A percentile compares a stretch with the other conserved stretches of the same genome.
These are phyloP conservation scores for Indri indri DNA, from an alignment of 2,113 vertebrate genomes.

Conservation along the genomic window DNA sequence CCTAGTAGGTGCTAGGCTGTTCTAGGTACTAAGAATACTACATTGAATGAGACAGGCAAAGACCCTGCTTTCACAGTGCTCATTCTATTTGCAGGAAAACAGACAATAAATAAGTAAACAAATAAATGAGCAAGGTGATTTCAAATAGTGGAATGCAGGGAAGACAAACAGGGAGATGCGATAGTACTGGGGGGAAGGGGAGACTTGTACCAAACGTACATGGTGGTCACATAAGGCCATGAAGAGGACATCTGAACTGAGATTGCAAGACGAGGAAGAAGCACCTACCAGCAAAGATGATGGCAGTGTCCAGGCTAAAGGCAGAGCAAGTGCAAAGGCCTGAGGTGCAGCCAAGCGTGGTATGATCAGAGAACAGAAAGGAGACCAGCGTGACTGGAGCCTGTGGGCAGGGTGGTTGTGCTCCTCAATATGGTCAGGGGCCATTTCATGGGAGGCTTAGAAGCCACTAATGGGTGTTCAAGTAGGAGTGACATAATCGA, in stretches of 20 bases:
- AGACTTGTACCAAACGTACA: not conserved
- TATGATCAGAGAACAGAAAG: not conserved
- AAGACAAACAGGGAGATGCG: not conserved
- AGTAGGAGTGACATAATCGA: not conserved
- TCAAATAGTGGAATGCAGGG: not conserved
- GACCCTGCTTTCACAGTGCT: not conserved
- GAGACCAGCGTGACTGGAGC: not conserved
- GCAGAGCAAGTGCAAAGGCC: not conserved
- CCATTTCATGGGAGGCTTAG: not conserved
- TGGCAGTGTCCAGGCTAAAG: not conserved
- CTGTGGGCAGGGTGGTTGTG: not conserved
- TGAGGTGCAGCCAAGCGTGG: not conserved
- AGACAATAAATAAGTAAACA: not conserved
- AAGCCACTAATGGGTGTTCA: not conserved
- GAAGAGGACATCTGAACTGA: not conserved
- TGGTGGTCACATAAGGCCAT: not conserved
- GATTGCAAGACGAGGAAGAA: not conserved
- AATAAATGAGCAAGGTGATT: not conserved
- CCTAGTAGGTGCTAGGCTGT: not conserved
- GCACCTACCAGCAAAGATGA: not conserved
- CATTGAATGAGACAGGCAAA: not conserved
- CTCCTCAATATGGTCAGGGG: not conserved
- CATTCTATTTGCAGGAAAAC: not conserved
- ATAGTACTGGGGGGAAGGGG: no score
- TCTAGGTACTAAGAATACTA: not conserved